phyloP scores from a whole-genome alignment of 2,113 vertebrate species.

The Ophthalmolycus amberensis region DNA sequence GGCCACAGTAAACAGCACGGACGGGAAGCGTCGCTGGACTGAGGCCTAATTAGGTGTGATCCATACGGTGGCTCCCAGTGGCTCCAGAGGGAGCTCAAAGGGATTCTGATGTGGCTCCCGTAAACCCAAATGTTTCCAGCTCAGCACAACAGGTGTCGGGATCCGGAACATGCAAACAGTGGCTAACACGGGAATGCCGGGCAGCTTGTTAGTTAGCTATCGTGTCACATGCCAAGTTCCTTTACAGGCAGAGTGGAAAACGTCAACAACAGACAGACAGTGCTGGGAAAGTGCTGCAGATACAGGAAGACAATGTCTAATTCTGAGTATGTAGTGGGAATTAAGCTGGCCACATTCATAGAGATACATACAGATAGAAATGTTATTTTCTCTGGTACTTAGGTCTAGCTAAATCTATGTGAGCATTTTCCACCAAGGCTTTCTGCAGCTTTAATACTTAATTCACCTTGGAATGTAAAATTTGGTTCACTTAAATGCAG shows the following conservation, averaged over 20 bases:
- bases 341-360: not conserved
- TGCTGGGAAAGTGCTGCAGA: constrained; percentile 14
- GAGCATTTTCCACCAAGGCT: not conserved
- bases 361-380: not conserved
- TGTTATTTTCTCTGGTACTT: not conserved
- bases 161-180: constrained; percentile 21
- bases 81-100: constrained; percentile 29
- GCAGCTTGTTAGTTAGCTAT: constrained; percentile 26
- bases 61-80: constrained; percentile 12
- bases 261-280: constrained; percentile 20
- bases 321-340: not conserved
- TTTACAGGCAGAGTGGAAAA: constrained; percentile 40
- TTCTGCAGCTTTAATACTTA: not conserved
- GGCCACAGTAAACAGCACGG: constrained; percentile 11
- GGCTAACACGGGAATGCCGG: constrained; percentile 21
- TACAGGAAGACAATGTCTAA: constrained; percentile 10
- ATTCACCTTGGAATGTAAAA: not conserved
- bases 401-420: not conserved
- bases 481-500: not conserved
- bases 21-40: constrained; percentile 30
- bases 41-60: constrained; percentile 41
- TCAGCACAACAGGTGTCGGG: constrained; percentile 53
- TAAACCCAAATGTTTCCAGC: constrained; percentile 31
- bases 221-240: constrained; percentile 5
- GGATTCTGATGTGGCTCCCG: constrained; percentile 14